Evolutionary conservation across 1,140 invertebrate genomes (phyloP), one percentile per base, ranked within the genome.

Genomic region (Leptinotarsa texana): DNA sequence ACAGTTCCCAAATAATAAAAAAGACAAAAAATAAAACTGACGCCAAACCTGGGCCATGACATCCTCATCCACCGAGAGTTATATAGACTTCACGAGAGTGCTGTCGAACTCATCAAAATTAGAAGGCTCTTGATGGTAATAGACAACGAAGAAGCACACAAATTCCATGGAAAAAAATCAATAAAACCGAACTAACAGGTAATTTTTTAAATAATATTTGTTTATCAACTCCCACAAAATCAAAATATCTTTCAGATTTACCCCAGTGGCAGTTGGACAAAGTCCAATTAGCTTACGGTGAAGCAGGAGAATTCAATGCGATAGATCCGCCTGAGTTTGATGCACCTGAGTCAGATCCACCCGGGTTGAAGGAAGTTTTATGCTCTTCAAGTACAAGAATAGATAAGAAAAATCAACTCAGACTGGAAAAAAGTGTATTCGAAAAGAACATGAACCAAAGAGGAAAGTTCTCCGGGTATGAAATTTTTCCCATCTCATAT

Each of bases 321-420:
- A 5, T 57, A n/a, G 15, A 57, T 15, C 11, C 49, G 5, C 49
- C 49, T 57, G 49, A 57, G 49, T 33, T 67, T 42, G 66, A 67
- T 67, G 13, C 13, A 67, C 66, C 66, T 70, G 8, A 57, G 49
- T 15, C n/a, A n/a, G 49, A 57, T 15, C 49, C 49, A n/a, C 49
- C 15, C n/a, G 49, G 2, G 49, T 24, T 66, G 33, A 21, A 24
- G n/a, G 1, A 57, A 57, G 49, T 1, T 15, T 3, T 5, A 17
- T 57, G n/a, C 17, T n/a, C 49, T 57, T 57, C 49, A 13, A 57
- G 13, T 5, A 57, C 49, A 57, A 57, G n/a, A 57, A 57, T 4
- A 57, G 49, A 57, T 24, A 13, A 15, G n/a, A 57, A 57, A 57
- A 57, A n/a, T 4, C 17, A 17, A 15, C 49, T 2, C 1, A n/a